Conservation (phyloP, 2,113 vertebrate species). For the Cervus canadensis region DNA sequence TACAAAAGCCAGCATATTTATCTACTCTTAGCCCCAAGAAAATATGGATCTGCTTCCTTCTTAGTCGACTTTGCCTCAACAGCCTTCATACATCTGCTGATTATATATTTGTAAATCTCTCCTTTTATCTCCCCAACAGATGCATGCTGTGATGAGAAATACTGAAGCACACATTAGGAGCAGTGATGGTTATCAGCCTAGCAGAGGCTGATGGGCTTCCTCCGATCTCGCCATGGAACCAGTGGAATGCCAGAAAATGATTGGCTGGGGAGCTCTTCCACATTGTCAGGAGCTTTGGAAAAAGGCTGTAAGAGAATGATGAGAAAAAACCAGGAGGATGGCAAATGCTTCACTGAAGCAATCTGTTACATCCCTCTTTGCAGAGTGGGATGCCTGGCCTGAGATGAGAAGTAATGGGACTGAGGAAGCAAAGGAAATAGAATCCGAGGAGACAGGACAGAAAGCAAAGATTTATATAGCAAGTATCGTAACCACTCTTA, state of each 20-base stretch:
- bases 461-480: conserved; percentile 12
- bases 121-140: conserved; percentile 72
- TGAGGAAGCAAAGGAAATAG: not conserved
- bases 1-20: conserved; percentile 41
- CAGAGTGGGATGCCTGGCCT: not conserved
- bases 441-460: not conserved
- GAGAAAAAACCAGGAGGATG: conserved; percentile 52
- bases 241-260: conserved; percentile 50
- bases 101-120: conserved; percentile 70
- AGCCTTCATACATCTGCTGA: conserved; percentile 56
- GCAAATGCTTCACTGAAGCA: conserved; percentile 46
- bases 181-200: conserved; percentile 64
- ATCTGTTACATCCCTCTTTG: conserved; percentile 47
- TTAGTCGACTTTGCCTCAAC: conserved; percentile 40
- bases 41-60: conserved; percentile 34
- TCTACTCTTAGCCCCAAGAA: conserved; percentile 24
- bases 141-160: conserved; percentile 68
- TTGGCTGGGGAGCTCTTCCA: conserved; percentile 55
- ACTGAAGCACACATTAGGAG: conserved; percentile 59
- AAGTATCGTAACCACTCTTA: not conserved
- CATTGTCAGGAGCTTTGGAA: conserved; percentile 45
- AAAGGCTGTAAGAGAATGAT: conserved; percentile 55
- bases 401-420: not conserved
- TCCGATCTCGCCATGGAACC: conserved; percentile 31
- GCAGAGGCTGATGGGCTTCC: conserved; percentile 56